A percentile compares a stretch with the other conserved stretches of the same genome.
These are phyloP conservation scores for Drosophila lini DNA, from an alignment of 1,140 invertebrate genomes.

Conservation along the genomic window DNA sequence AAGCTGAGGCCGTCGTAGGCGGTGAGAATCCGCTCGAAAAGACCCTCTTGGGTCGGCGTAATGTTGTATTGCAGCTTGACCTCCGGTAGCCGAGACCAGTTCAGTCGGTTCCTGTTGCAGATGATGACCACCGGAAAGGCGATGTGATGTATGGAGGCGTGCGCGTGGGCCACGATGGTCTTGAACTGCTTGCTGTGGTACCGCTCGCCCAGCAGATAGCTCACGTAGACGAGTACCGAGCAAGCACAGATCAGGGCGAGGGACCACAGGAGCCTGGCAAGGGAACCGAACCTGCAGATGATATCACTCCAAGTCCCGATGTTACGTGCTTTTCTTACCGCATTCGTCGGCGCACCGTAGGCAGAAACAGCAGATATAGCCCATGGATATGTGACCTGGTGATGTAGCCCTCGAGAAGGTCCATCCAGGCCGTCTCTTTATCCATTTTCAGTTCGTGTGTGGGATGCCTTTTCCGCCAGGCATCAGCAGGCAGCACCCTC, in stretches of 20 bases:
- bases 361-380: conserved; percentile 59
- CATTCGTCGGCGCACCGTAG: conserved; percentile 61
- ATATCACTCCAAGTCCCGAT: too few relatives aligned
- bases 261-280: conserved; percentile 42
- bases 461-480: conserved; percentile 12
- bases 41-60: conserved; percentile 9
- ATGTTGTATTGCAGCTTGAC: conserved; percentile 46
- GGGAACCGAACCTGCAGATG: background rate
- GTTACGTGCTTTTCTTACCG: conserved; percentile 31
- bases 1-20: conserved; percentile 61
- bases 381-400: conserved; percentile 59
- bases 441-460: background rate
- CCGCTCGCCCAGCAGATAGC: conserved; percentile 49
- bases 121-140: conserved; percentile 73
- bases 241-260: conserved; percentile 43
- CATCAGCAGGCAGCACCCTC: background rate
- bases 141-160: conserved; percentile 59
- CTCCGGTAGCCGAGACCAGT: conserved; percentile 67
- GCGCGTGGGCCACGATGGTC: conserved; percentile 57
- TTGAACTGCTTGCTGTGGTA: conserved; percentile 58
- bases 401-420: conserved; percentile 45
- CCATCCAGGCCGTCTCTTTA: conserved; percentile 31
- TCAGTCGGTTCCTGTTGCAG: conserved; percentile 75
- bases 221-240: conserved; percentile 56
- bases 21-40: conserved; percentile 51